These are phyloP conservation scores for Dasypolia templi DNA, from an alignment of 2,888 invertebrate genomes.

Conservation along the genomic window DNA sequence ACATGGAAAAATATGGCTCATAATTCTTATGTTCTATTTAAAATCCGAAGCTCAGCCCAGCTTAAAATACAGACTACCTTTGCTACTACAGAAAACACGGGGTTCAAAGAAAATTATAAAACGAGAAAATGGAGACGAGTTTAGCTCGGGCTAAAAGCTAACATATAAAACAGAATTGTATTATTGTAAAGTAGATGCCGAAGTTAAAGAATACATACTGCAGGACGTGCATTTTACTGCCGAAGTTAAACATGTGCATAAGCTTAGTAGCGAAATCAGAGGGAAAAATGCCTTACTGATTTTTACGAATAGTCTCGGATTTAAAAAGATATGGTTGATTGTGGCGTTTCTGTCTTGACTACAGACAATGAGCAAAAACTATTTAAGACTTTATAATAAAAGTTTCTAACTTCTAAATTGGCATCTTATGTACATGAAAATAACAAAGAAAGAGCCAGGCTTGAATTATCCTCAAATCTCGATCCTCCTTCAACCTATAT, in stretches of 20 bases:
- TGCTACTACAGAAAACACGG: conserved; percentile 3
- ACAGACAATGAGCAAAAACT: not conserved
- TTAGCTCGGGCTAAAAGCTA: conserved; percentile 30
- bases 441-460: not conserved
- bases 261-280: conserved; percentile 6
- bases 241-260: conserved; percentile 9
- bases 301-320: not conserved
- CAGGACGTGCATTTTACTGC: conserved; percentile 20
- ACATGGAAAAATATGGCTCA: conserved; percentile 20
- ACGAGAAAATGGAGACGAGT: conserved; percentile 19
- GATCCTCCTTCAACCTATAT: not conserved
- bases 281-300: not conserved
- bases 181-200: conserved; percentile 28
- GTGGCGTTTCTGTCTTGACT: not conserved
- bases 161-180: conserved; percentile 31
- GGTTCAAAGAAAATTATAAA: conserved; percentile 31
- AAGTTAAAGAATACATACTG: conserved; percentile 20
- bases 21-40: conserved; percentile 40
- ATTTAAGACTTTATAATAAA: not conserved
- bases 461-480: not conserved
- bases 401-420: not conserved
- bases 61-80: conserved; percentile 35
- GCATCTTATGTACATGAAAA: not conserved
- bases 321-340: not conserved
- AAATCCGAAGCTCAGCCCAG: conserved; percentile 34